phyloP scores from a whole-genome alignment of 1,140 invertebrate genomes.

The Trichonephila inaurata region DNA sequence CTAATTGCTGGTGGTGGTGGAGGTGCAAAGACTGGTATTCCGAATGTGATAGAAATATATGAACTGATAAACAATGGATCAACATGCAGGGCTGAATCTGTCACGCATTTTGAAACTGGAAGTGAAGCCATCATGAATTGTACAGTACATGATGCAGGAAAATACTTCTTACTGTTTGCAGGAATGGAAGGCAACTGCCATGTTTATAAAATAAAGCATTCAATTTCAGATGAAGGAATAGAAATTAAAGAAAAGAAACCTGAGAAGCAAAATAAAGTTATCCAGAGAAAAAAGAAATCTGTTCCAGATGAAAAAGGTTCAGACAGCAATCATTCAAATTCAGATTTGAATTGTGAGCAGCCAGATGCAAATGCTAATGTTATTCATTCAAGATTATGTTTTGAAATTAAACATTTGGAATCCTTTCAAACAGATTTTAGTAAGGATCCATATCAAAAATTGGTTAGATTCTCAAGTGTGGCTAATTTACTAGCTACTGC shows the following conservation, averaged over 20 bases:
- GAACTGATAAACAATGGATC: constrained; percentile 91
- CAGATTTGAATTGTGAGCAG: background rate
- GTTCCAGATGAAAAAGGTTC: background rate
- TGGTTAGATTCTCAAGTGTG: constrained; percentile 89
- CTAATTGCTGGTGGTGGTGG: constrained; percentile 97
- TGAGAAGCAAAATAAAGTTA: constrained; percentile 39
- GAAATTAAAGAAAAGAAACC: constrained; percentile 78
- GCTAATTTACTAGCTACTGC: constrained; percentile 92
- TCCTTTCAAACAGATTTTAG: constrained; percentile 82
- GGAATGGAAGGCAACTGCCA: constrained; percentile 96
- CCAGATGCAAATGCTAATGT: constrained; percentile 64
- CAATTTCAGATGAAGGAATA: constrained; percentile 81
- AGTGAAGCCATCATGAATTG: constrained; percentile 95
- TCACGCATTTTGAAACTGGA: constrained; percentile 93
- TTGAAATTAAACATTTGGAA: constrained; percentile 81
- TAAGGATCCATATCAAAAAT: constrained; percentile 90
- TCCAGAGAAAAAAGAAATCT: constrained; percentile 10
- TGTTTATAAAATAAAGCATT: constrained; percentile 90
- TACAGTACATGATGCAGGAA: constrained; percentile 84
- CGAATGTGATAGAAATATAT: constrained; percentile 97
- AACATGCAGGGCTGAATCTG: constrained; percentile 90
- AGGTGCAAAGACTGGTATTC: constrained; percentile 95
- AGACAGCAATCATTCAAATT: background rate
- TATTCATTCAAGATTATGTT: constrained; percentile 78
- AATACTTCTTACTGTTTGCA: constrained; percentile 89